These are phyloP conservation scores for Pristionchus entomophagus DNA, from an alignment of 2,888 invertebrate genomes.

Conservation along the genomic window DNA sequence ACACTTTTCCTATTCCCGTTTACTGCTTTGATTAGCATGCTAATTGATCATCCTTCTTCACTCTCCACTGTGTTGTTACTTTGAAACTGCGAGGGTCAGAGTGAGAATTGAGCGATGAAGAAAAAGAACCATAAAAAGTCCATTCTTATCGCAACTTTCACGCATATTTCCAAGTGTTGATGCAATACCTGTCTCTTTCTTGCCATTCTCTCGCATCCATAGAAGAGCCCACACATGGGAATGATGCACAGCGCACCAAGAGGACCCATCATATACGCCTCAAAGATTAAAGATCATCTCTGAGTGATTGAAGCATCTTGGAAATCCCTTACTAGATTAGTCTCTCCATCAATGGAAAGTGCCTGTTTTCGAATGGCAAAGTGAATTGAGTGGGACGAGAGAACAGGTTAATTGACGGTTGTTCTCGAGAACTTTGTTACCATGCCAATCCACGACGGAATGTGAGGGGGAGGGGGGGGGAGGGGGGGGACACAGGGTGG, in stretches of 20 bases:
- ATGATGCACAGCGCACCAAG: slow-evolving; percentile 70
- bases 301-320: too few relatives aligned
- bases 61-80: not conserved
- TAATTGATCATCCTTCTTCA: slow-evolving; percentile 21
- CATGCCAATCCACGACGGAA: slow-evolving; percentile 44
- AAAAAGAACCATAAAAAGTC: slow-evolving; percentile 19
- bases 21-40: slow-evolving; percentile 31
- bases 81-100: slow-evolving; percentile 7
- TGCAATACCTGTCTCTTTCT: slow-evolving; percentile 67
- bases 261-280: slow-evolving; percentile 72
- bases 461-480: too few relatives aligned
- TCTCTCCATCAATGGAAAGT: not conserved
- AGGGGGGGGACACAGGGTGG: not conserved
- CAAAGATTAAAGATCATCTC: slow-evolving; percentile 38
- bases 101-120: not conserved
- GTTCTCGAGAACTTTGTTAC: slow-evolving; percentile 29
- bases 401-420: slow-evolving; percentile 38
- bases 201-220: slow-evolving; percentile 70
- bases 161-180: not conserved
- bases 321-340: not conserved
- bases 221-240: slow-evolving; percentile 70
- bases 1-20: not conserved
- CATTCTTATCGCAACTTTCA: not conserved
- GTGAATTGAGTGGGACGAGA: slow-evolving; percentile 1
- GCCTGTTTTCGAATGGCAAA: slow-evolving; percentile 12